Evolutionary conservation across 2,113 vertebrate genomes (phyloP), one percentile per base, ranked within the genome.

Genomic region (Macquaria ambigua): DNA sequence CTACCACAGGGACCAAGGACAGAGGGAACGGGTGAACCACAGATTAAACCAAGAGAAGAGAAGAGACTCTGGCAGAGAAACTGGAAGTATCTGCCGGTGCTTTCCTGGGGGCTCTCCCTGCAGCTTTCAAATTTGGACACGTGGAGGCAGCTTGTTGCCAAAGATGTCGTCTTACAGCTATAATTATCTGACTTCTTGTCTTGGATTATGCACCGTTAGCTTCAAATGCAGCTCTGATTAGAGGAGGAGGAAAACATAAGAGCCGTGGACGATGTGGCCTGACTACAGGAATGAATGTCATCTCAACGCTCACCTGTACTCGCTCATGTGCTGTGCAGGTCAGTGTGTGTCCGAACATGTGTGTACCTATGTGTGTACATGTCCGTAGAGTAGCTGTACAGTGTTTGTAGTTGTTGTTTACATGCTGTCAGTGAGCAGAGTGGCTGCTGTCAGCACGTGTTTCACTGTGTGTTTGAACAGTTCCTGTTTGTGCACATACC

Each of bases 251-350:
- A 20, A 67, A 20, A n/a, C 53, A 6, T 6, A 34, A 16, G 55
- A 39, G 52, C 52, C 25, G 52, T 10, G 70, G 63, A 79, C 50
- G 58, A 97, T 96, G 96, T 96, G 96, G 96, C 92, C 93, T 0
- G 90, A 94, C 75, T 94, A 94, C 93, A 93, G 94, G 95, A 94
- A 95, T 64, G 95, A 96, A 84, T 81, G 95, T 79, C 88, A 93
- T n/a, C 96, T 98, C 88, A 97, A 97, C 81, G 95, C 97, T 90
- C 96, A 97, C 95, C 96, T 99, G 94, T 96, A 95, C 90, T 96
- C 97, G 77, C 96, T 95, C 93, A 99, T 99, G 98, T 99, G 98
- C 95, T 99, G 98, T 92, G 95, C 98, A 90, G 98, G 98, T 99
- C 90, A 96, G 98, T 98, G 77, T 66, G 67, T 64, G 14, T 63